Percentiles rank a stretch among this genome's conserved stretches.
Evolutionary conservation across 1,140 invertebrate species (phyloP).

Genomic region (Nautilus pompilius): DNA sequence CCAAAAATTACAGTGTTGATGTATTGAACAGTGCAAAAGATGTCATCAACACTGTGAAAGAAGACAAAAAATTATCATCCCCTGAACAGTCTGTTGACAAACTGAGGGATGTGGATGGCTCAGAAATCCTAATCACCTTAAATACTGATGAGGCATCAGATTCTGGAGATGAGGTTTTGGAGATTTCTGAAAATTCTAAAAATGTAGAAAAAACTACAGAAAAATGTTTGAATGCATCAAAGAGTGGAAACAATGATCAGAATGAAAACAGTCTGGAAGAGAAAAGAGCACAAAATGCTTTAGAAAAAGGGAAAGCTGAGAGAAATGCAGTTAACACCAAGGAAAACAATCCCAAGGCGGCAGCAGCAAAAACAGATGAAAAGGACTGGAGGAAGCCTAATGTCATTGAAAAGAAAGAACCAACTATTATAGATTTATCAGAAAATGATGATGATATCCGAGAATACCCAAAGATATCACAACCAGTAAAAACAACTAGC

Average conservation of each 20-base stretch:
- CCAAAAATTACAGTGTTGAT: no score
- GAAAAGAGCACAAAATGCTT: not conserved
- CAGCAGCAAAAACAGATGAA: no score
- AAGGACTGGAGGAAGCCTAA: no score
- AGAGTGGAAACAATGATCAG: not conserved
- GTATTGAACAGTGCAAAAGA: no score
- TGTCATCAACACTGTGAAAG: no score
- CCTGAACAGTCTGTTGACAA: not conserved
- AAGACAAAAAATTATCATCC: no score
- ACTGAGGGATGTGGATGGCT: not conserved
- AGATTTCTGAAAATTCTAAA: not conserved
- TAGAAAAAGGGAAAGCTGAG: not conserved
- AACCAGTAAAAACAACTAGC: no score
- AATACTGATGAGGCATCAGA: not conserved
- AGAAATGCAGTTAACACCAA: not conserved
- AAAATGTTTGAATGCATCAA: not conserved
- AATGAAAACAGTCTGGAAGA: not conserved
- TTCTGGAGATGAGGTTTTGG: not conserved
- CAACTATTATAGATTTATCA: constrained; percentile 26
- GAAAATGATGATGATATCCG: no score
- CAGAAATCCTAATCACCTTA: not conserved
- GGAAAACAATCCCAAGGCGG: no score
- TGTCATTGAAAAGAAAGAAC: constrained; percentile 13
- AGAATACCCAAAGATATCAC: no score
- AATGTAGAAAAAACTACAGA: not conserved